Conservation (phyloP, 2,113 vertebrate genomes). For the Nothobranchius furzeri region DNA sequence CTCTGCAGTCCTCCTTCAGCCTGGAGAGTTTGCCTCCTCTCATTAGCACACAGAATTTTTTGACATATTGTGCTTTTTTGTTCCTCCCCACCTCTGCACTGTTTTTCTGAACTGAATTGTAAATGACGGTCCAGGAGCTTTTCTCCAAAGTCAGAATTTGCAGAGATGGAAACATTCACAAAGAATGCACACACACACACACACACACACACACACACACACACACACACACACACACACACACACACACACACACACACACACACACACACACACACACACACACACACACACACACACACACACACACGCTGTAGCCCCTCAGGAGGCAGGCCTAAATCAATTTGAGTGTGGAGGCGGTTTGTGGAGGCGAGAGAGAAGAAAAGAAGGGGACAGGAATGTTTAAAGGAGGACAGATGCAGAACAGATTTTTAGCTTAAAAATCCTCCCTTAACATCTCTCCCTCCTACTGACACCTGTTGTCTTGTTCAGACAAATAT, state of each 20-base stretch:
- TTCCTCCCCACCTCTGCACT: conserved; percentile 7
- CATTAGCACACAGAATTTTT: conserved; percentile 27
- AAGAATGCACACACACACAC: no score
- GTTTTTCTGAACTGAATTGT: conserved; percentile 28
- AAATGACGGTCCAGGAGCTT: conserved; percentile 25
- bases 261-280: no score
- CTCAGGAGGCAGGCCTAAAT: conserved; percentile 61
- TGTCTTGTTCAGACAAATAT: not conserved
- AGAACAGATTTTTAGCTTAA: conserved; percentile 1
- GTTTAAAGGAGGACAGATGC: conserved; percentile 26
- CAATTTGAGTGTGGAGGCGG: conserved; percentile 62
- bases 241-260: no score
- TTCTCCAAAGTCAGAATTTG: conserved; percentile 26
- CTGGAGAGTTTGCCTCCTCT: conserved; percentile 16
- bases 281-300: conserved; percentile 25
- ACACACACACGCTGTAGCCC: conserved; percentile 39
- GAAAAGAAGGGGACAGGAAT: conserved; percentile 21
- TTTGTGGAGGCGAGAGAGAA: conserved; percentile 44
- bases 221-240: no score
- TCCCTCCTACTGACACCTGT: not conserved
- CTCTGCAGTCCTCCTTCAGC: conserved; percentile 47
- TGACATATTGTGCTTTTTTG: conserved; percentile 8
- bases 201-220: no score
- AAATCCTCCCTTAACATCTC: not conserved
- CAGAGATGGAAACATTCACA: conserved; percentile 41